Base-by-base conservation (phyloP, 1,140 invertebrate genomes). In the Pygmarrhopalites habei region DNA sequence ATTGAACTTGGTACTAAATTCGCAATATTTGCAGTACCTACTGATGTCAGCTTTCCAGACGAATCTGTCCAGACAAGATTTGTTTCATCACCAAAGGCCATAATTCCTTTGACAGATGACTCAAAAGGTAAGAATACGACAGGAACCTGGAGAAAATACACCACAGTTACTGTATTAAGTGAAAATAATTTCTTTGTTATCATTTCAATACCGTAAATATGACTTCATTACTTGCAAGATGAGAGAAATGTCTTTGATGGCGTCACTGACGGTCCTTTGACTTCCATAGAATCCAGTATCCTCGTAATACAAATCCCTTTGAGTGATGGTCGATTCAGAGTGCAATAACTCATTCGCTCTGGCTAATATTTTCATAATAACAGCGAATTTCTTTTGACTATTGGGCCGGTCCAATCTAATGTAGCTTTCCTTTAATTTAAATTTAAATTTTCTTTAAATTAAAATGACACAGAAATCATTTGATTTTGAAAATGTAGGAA, bases 241-340 rank as follows among this genome's bases (percentile, higher is more conserved):
- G 12, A 17, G 14, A n/a, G 15, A 19, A 21, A 64, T 32, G 23
- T 52, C 44, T 15, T 26, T 28, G 5, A 64, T 17, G 14, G 39
- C 19, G 0, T 17, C 10, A 32, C 57, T 29, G 19, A 61, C 17
- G 7, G 17, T 19, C 0, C 12, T 19, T 44, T 65, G 64, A 1
- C 29, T 32, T 12, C 52, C 47, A 17, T 26, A 60, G 0, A 61
- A 26, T 4, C 12, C 12, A 1, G 46, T 19, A 53, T 61, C 29
- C 49, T 65, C 64, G 29, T 65, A 65, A 32, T 39, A 65, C 15
- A 65, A 41, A 35, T 61, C 58, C n/a, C 64, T 28, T 21, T 56
- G 47, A 10, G 58, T 65, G 0, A n/a, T 15, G 17, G n/a, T 17
- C 21, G 39, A 30, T 39, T 26, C 29, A 2, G 25, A 28, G 19